Base-by-base conservation (phyloP, 2,888 invertebrate species). In the Plusia festucae region DNA sequence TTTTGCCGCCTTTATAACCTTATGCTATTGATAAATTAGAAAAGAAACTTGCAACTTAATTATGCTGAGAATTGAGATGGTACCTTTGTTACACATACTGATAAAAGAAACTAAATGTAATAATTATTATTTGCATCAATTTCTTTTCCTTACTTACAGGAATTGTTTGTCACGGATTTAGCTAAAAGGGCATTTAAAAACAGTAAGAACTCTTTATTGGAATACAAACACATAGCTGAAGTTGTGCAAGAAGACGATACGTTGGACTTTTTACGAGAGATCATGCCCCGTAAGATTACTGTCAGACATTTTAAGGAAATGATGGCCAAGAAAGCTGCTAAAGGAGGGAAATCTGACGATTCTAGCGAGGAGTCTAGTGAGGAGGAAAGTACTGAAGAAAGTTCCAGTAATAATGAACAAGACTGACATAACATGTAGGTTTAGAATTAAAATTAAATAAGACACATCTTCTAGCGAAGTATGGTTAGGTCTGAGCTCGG, bases 271-370 rank as follows among this genome's bases (percentile, higher is more conserved):
- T 89, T 97, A 1, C 93, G 96, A 70, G 97, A 97, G 88, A 97
- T 97, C 71, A 96, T 97, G 94, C 97, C 97, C 0, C 95, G 96
- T 69, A 97, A 97, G 85, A 97, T 97, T 55, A 97, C 97, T 0
- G 97, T 97, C 0, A 91, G 94, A 44, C 95, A 97, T 81, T 97
- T 95, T 70, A 97, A 97, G 82, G 96, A 96, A 81, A 90, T 97
- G 70, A 96, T 97, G 96, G 96, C 96, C 0, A 96, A 95, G 63
- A 96, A 96, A 76, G 88, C 90, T 0, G 75, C 88, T n/a, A 90
- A 82, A 64, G 89, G 88, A 1, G 83, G 83, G 13, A 74, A 76
- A 4, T 91, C 91, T 0, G 91, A 92, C 58, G 90, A 91, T 1
- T 90, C 92, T 0, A 91, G 89, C 18, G 92, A 92, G n/a, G 89